Conservation (phyloP, 2,113 vertebrate species). For the Thryonomys swinderianus region DNA sequence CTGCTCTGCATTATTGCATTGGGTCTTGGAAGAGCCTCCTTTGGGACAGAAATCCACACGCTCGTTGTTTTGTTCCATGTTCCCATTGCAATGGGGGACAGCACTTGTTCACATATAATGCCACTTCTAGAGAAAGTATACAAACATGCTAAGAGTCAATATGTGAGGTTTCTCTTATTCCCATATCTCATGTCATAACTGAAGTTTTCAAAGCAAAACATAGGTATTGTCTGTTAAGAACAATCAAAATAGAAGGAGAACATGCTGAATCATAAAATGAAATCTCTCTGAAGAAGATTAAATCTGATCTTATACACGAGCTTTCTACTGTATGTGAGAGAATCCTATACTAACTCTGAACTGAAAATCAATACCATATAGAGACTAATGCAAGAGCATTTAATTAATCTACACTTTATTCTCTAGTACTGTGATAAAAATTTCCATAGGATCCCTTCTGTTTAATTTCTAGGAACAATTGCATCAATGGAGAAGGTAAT, state of each 20-base stretch:
- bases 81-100: background rate
- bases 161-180: slow-evolving; percentile 40
- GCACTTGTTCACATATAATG: slow-evolving; percentile 1
- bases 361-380: slow-evolving; percentile 64
- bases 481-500: slow-evolving; percentile 16
- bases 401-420: slow-evolving; percentile 67
- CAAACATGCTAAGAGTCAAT: background rate
- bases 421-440: slow-evolving; percentile 36
- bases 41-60: background rate
- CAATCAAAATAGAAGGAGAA: slow-evolving; percentile 49
- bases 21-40: background rate
- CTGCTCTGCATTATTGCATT: background rate
- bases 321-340: slow-evolving; percentile 7
- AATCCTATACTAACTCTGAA: slow-evolving; percentile 19
- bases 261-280: slow-evolving; percentile 29
- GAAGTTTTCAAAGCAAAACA: background rate
- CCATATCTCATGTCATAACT: slow-evolving; percentile 37
- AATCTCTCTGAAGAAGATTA: slow-evolving; percentile 55
- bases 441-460: slow-evolving; percentile 45
- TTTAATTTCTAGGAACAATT: slow-evolving; percentile 58
- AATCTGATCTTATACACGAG: slow-evolving; percentile 50
- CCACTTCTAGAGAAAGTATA: slow-evolving; percentile 30
- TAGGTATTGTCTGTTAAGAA: slow-evolving; percentile 33
- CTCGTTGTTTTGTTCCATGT: background rate
- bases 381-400: background rate